Percentiles rank a stretch among this genome's conserved stretches.
Evolutionary conservation across 30 jellyfish, hydroid and myxozoan species (phyloP).

Genomic region (Sanderia malayensis): DNA sequence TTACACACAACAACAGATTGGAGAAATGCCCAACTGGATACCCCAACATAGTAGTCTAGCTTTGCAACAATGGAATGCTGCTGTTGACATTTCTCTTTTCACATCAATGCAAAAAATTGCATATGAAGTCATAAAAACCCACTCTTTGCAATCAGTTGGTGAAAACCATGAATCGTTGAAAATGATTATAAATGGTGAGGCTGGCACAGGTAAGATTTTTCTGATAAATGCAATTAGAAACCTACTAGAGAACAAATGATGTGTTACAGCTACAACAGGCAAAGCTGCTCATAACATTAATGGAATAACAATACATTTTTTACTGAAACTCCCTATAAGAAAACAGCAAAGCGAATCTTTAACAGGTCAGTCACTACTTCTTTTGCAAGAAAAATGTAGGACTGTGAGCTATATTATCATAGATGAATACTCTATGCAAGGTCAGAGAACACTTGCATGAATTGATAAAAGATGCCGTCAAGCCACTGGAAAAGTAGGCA

Average conservation of each 20-base stretch:
- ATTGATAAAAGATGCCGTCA: conserved; percentile 25
- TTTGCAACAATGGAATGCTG: conserved; percentile 7
- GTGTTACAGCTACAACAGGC: neutral
- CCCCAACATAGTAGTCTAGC: conserved; percentile 7
- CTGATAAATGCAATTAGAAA: too few relatives aligned
- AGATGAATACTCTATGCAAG: conserved; percentile 34
- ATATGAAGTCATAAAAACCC: conserved; percentile 3
- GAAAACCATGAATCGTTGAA: neutral
- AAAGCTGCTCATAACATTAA: too few relatives aligned
- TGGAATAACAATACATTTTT: conserved; percentile 26
- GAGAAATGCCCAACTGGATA: conserved; percentile 5
- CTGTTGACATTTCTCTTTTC: conserved; percentile 7
- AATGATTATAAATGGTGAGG: conserved; percentile 4
- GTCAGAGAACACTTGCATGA: conserved; percentile 36
- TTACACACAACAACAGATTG: neutral
- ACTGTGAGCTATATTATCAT: neutral
- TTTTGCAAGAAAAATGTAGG: neutral
- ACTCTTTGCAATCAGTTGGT: conserved; percentile 4
- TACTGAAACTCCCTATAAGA: conserved; percentile 18
- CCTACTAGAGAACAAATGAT: conserved; percentile 5
- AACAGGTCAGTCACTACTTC: conserved; percentile 4
- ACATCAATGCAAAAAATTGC: neutral
- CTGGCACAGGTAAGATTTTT: conserved; percentile 45
- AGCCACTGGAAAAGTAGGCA: conserved; percentile 15
- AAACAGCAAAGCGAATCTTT: conserved; percentile 7